These are phyloP conservation scores for Campoplex capitator DNA, from an alignment of 2,888 invertebrate species.

Conservation along the genomic window DNA sequence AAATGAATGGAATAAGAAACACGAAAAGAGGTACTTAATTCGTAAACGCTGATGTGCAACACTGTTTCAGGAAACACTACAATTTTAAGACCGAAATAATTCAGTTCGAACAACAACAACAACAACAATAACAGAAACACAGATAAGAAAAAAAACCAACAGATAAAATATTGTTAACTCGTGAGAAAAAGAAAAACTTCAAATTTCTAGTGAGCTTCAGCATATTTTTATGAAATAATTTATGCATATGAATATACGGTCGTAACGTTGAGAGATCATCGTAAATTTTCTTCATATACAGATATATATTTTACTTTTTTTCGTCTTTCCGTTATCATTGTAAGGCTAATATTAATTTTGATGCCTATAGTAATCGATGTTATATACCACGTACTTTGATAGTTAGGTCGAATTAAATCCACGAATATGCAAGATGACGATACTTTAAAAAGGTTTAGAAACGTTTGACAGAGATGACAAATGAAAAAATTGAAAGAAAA, in stretches of 20 bases:
- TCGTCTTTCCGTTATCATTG: not conserved
- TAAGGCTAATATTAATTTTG: constrained; percentile 7
- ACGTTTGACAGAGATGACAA: constrained; percentile 1
- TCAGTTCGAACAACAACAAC: constrained; percentile 17
- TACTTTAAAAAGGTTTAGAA: constrained; percentile 9
- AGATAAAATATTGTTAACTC: constrained; percentile 16
- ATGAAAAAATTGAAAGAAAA: not conserved
- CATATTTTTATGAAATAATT: constrained; percentile 63
- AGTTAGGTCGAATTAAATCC: constrained; percentile 4
- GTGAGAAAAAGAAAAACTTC: constrained; percentile 24
- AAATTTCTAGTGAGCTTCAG: constrained; percentile 64
- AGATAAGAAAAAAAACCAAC: not conserved
- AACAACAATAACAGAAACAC: too few relatives aligned
- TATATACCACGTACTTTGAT: constrained; percentile 12
- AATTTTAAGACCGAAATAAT: not conserved
- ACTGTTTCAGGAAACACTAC: constrained; percentile 42
- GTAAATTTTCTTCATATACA: constrained; percentile 12
- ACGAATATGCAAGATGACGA: constrained; percentile 4
- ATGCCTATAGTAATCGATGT: constrained; percentile 27
- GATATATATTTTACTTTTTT: not conserved
- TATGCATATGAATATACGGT: constrained; percentile 15
- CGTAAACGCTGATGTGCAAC: constrained; percentile 30
- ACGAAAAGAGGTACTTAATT: constrained; percentile 51
- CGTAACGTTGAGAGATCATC: constrained; percentile 24
- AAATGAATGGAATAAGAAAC: not conserved